Base-by-base conservation (phyloP, 2,797 vertebrate species). In the Hemibagrus guttatus region DNA sequence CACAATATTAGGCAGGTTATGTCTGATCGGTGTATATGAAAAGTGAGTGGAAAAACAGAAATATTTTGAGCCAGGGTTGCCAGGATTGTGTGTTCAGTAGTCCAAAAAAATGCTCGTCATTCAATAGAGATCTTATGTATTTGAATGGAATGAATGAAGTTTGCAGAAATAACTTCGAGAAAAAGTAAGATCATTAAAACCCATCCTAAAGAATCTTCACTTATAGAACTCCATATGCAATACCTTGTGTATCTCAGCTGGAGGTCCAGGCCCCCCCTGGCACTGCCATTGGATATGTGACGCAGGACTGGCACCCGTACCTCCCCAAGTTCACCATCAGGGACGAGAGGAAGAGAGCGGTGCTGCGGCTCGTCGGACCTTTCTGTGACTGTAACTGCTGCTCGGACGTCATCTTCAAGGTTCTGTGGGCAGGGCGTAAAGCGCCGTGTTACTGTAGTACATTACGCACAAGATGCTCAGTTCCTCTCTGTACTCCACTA, bases 221-320 rank as follows among this genome's bases (percentile, higher is more conserved):
- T 39, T 35, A 5, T 52, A 52, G 8, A 80, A 42, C 61, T 42
- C 1, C 35, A 23, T 3, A 8, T 7, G 16, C 74, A 14, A 6
- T 26, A 92, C 9, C 17, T 54, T 26, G 56, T 87, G 72, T 79
- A 66, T 76, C 89, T 72, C 72, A 97, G 96, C 72, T 98, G 83
- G 96, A 97, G 92, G 95, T 97, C 52, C 95, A 96, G 81, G 94
- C 95, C 0, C 96, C 96, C 9, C 96, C 95, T 14, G 96, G 96
- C 6, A 90, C 54, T 17, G 89, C 93, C 46, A 83, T 96, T 28
- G 97, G 96, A 49, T 97, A 95, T 0, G 87, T 97, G 23, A 89
- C 89, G 2, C 96, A 97, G 86, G 90, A 92, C 75, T 97, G 97
- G 96, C 93, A 96, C 89, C 85, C 92, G 21, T 96, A 91, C 87